A percentile compares a stretch with the other conserved stretches of the same genome.
phyloP scores from a whole-genome alignment of 2,888 invertebrate species.

The Acanthosepion pharaonis region DNA sequence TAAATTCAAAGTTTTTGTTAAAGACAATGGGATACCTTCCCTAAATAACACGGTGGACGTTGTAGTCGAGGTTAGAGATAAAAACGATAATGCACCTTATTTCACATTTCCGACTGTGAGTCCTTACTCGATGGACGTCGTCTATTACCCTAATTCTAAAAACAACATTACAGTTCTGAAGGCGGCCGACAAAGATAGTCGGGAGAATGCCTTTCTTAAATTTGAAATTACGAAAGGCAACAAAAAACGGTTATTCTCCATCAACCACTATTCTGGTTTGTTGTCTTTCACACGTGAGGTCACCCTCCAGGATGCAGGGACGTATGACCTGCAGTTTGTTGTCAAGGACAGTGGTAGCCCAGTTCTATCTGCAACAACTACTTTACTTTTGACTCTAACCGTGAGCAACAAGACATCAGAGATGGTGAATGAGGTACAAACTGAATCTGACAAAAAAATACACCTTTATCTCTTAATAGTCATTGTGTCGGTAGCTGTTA shows the following conservation, averaged over 20 bases:
- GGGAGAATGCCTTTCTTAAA: slow-evolving; percentile 33
- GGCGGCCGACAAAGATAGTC: not conserved
- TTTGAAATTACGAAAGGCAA: slow-evolving; percentile 23
- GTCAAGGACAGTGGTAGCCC: slow-evolving; percentile 33
- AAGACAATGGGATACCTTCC: slow-evolving; percentile 13
- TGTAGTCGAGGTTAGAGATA: slow-evolving; percentile 11
- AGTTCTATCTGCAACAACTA: slow-evolving; percentile 33
- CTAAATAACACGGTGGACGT: not conserved
- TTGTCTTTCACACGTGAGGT: slow-evolving; percentile 1
- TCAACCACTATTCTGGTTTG: slow-evolving; percentile 33
- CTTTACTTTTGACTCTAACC: slow-evolving; percentile 17
- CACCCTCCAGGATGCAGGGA: slow-evolving; percentile 7
- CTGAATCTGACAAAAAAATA: slow-evolving; percentile 33
- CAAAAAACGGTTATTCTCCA: not conserved
- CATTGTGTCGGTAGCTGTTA: slow-evolving; percentile 12
- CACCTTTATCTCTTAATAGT: slow-evolving; percentile 14
- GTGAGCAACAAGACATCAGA: slow-evolving; percentile 4
- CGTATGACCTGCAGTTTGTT: slow-evolving; percentile 2
- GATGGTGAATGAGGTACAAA: not conserved
- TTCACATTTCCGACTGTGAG: not conserved
- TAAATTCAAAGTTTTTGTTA: slow-evolving; percentile 33
- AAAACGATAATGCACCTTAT: not conserved
- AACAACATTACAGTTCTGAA: not conserved
- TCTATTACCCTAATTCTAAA: not conserved
- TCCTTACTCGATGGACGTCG: not conserved